Base-by-base conservation (phyloP, 2,113 vertebrate species). In the Tragelaphus buxtoni region DNA sequence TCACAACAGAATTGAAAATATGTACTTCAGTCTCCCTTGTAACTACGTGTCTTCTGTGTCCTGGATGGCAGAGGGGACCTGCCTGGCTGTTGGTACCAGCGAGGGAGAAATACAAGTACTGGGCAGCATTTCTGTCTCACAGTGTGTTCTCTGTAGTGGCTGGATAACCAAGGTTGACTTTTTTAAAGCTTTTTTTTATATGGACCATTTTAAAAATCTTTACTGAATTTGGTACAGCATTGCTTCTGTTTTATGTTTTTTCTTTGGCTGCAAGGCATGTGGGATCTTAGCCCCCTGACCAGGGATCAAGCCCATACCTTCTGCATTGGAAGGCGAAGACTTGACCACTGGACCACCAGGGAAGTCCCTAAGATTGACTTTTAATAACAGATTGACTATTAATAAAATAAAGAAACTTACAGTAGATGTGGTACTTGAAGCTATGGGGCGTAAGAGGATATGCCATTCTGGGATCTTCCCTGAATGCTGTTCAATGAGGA, bases 11-110 rank as follows among this genome's bases (percentile, higher is more conserved):
- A 53, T 87, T 91, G 98, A 98, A 97, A 88, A 17, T 76, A 94
- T 99, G 96, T 94, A 98, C 39, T 97, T 98, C 39, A 97, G 93
- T 88, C 92, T 95, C 14, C 74, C 51, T 88, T 97, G 87, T 63
- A 97, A 96, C 69, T 98, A 98, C 47, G 28, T 99, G 92, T 99
- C 97, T 1, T 99, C 98, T 72, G 96, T 99, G 74, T 97, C 99
- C 97, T 99, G 99, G 98, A 99, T 98, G 80, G 96, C 77, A 88
- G 98, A 98, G 22, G 98, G 99, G 94, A 88, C 63, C 63, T 96
- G 91, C 26, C 98, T 99, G 94, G 98, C 98, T n/a, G 26, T 99
- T 56, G 99, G 98, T 42, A 99, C 98, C 87, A 99, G 99, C 32
- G 98, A 98, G 74, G 99, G 99, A 84, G 98, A 99, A 97, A 94